Base-by-base conservation (phyloP, 2,797 vertebrate genomes). In the Danio jaintianensis region DNA sequence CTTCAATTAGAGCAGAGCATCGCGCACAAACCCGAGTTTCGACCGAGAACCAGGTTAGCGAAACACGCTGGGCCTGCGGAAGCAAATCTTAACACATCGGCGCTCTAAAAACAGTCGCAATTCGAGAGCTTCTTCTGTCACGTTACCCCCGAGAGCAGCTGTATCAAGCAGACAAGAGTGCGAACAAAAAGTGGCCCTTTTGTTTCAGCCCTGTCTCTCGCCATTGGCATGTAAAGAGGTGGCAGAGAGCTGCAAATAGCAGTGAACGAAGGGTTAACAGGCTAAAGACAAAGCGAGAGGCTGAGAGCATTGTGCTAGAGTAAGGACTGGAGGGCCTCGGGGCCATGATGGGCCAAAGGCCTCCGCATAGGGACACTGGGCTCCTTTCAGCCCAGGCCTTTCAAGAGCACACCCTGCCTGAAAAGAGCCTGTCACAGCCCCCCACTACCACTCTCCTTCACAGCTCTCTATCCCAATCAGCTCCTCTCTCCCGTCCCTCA, bases 251-350 rank as follows among this genome's bases (percentile, higher is more conserved):
- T 79, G 79, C 85, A 77, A 89, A 89, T 88, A 87, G 88, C 89
- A 84, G 87, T 78, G 78, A 89, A 89, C 38, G 78, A 92, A 90
- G 91, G 92, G 92, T 94, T 93, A 94, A 92, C 89, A 82, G 86
- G 82, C 79, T 87, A 92, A 93, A 92, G 90, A 94, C 92, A 94
- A 94, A 94, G 88, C 85, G 75, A 83, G 72, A 53, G 79, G 78
- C 88, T 84, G 83, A 82, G 85, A 86, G 74, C 84, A 90, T 93
- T 92, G 91, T 93, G 87, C 85, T 80, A 74, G 86, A 76, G 81
- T 74, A 50, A 79, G 59, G 71, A 67, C 72, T 83, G 85, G 82
- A 90, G 91, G 90, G 86, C 87, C 89, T 90, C 85, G 79, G 85
- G 83, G 89, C 88, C 85, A 89, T 88, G 88, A 87, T 84, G 86